Evolutionary conservation across 2,888 invertebrate genomes (phyloP), one percentile per base, ranked within the genome.

Genomic region (Adelognathus sp.): DNA sequence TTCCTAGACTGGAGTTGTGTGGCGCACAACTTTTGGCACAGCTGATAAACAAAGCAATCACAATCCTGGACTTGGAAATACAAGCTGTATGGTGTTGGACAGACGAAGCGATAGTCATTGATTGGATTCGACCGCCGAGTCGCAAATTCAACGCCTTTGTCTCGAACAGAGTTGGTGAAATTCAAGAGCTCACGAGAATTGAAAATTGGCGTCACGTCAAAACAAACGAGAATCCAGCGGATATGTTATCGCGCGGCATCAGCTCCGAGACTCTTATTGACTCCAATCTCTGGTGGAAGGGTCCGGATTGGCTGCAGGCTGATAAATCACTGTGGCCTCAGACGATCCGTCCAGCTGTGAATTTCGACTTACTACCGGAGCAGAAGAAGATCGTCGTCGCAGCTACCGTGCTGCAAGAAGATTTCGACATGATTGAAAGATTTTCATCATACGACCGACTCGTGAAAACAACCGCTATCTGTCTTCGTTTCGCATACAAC

Each of bases 1-100:
- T 77, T 3, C 77, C 77, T 6, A 29, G 67, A 1, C 21, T 77
- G 24, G 63, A 77, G 16, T 27, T 77, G 7, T 67, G 77, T 46
- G 72, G 54, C 5, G 72, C 72, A 2, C 64, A 44, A 3, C 36
- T 60, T 9, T 52, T 76, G 21, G 71, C 60, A 9, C 72, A 73
- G 29, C 33, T 77, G 2, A 56, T 72, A 29, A 27, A 76, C 44
- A 64, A 63, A n/a, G 29, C 56, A 1, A n/a, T 39, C 7, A 9
- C 36, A 11, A 52, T 33, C 14, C 31, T 64, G 27, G 60, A 71
- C 9, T 7, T 64, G 1, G 9, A 72, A 16, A 52, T 66, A n/a
- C 0, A 60, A 3, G 11, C 3, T 16, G 46, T 46, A 3, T 52
- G 39, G 2, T 72, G n/a, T 18, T 76, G 71, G 71, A 71, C 76